Percentiles rank a stretch among this genome's conserved stretches.
Conservation (phyloP, 1,140 invertebrate species). For the Acromyrmex heyeri region DNA sequence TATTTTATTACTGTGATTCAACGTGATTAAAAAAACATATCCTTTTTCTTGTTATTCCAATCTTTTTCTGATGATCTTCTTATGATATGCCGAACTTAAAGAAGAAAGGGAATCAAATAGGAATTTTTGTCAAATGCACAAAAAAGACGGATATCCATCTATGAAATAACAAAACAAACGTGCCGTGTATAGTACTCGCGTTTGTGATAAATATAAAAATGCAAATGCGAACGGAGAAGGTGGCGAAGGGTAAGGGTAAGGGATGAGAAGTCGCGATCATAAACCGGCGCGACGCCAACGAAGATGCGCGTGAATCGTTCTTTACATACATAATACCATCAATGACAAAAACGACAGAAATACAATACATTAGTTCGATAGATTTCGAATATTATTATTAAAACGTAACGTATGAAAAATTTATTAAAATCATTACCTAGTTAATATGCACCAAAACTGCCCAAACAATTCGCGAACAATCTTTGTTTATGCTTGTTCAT, state of each 20-base stretch:
- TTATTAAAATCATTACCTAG: not conserved
- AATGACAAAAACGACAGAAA: conserved; percentile 3
- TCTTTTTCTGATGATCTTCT: not conserved
- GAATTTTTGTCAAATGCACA: conserved; percentile 62
- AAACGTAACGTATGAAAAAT: too few relatives aligned
- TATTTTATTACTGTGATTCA: too few relatives aligned
- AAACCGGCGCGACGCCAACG: conserved; percentile 73
- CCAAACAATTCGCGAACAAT: not conserved
- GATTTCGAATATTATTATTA: conserved; percentile 2
- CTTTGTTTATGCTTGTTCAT: not conserved
- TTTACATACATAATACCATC: conserved; percentile 52
- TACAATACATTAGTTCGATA: conserved; percentile 9
- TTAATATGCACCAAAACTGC: not conserved
- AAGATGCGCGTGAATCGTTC: conserved; percentile 67
- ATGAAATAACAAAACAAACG: conserved; percentile 58
- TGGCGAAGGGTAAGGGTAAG: conserved; percentile 10
- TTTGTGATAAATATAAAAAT: conserved; percentile 83
- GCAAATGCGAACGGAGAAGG: conserved; percentile 74
- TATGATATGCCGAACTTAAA: not conserved
- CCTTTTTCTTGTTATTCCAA: not conserved
- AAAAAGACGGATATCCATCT: conserved; percentile 44
- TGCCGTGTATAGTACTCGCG: conserved; percentile 60
- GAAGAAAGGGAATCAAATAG: not conserved
- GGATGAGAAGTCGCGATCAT: conserved; percentile 67
- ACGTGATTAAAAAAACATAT: not conserved